phyloP scores from a whole-genome alignment of 2,888 invertebrate genomes.

The Rhorus exstirpatorius region DNA sequence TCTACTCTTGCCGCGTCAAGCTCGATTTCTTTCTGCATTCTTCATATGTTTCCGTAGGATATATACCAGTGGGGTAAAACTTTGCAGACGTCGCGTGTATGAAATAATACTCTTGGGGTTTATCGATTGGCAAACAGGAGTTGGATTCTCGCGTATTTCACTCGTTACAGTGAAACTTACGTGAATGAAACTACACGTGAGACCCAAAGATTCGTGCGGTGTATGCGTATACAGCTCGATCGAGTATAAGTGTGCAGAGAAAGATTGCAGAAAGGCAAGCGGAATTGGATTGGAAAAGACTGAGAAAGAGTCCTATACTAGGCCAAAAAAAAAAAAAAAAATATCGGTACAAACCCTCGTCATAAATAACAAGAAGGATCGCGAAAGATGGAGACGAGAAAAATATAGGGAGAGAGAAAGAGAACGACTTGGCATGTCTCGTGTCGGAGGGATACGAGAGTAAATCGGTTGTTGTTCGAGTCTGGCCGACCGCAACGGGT shows the following conservation, averaged over 20 bases:
- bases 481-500: constrained; percentile 62
- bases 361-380: constrained; percentile 65
- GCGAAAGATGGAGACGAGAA: constrained; percentile 49
- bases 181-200: background rate
- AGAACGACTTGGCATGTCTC: constrained; percentile 45
- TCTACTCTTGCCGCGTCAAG: background rate
- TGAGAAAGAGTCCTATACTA: constrained; percentile 8
- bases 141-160: constrained; percentile 35
- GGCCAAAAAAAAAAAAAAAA: constrained; percentile 10
- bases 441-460: constrained; percentile 57
- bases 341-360: constrained; percentile 51
- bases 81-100: constrained; percentile 56
- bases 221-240: background rate
- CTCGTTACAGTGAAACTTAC: background rate
- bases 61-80: constrained; percentile 31
- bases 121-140: constrained; percentile 17
- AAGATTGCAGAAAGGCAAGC: constrained; percentile 27
- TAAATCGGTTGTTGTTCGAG: constrained; percentile 64
- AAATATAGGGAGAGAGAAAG: constrained; percentile 32
- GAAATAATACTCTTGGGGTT: constrained; percentile 12
- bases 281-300: constrained; percentile 48
- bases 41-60: background rate
- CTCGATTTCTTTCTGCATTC: constrained; percentile 20
- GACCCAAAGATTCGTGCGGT: background rate
- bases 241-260: constrained; percentile 16